Percentiles rank a stretch among this genome's conserved stretches.
Evolutionary conservation across 2,888 invertebrate species (phyloP).

Genomic region (Steromphala cineraria): DNA sequence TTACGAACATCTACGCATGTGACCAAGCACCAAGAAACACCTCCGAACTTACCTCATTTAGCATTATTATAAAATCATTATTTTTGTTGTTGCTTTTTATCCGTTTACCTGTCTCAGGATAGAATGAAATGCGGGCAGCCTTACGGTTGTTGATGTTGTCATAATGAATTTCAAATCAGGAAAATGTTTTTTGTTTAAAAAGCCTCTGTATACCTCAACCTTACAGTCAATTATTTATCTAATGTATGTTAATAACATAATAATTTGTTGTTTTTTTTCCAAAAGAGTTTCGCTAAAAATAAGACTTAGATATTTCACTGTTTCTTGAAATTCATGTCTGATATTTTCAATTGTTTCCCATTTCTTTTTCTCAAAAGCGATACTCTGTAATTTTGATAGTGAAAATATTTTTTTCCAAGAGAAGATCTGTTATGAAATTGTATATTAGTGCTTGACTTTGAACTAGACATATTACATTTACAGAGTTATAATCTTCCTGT

Average conservation of each 20-base stretch:
- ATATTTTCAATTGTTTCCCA: no score
- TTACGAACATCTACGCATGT: slow-evolving; percentile 62
- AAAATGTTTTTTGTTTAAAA: background rate
- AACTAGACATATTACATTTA: slow-evolving; percentile 9
- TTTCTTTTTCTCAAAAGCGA: no score
- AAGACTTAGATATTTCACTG: no score
- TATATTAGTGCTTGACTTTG: slow-evolving; percentile 15
- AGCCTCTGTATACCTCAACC: no score
- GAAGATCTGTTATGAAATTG: background rate
- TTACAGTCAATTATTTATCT: no score
- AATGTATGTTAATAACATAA: no score
- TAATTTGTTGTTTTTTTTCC: no score
- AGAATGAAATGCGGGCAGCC: background rate
- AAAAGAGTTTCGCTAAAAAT: no score
- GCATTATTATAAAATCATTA: slow-evolving; percentile 12
- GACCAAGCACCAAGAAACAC: background rate
- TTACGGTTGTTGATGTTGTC: background rate
- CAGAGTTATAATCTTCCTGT: slow-evolving; percentile 10
- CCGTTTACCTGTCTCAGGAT: slow-evolving; percentile 15
- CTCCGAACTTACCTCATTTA: slow-evolving; percentile 10
- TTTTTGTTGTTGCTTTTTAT: slow-evolving; percentile 17
- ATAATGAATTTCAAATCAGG: slow-evolving; percentile 12
- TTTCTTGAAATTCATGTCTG: no score
- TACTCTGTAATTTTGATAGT: no score
- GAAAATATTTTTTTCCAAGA: background rate